Evolutionary conservation across 2,113 vertebrate genomes (phyloP), one percentile per base, ranked within the genome.

Genomic region (Callocephalon fimbriatum): DNA sequence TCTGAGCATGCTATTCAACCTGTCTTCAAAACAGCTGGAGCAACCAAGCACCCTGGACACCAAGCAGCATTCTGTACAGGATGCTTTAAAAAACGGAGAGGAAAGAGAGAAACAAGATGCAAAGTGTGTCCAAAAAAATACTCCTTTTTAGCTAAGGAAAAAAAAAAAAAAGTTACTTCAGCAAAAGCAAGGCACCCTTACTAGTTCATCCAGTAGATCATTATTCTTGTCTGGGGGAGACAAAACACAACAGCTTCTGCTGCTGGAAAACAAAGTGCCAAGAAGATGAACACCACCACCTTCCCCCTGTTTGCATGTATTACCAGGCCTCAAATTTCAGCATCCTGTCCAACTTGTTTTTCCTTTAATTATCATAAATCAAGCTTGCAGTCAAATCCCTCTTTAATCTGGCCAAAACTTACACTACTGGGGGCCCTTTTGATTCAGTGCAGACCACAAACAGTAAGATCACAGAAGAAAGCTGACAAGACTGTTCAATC

Each of bases 331-430:
- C 77, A 88, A 82, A 93, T 93, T 96, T 68, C 62, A 95, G 66
- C 74, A 73, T 90, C 87, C 78, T 56, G 88, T 76, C 81, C 50
- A 83, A 93, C 95, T 96, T 94, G 95, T 96, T 97, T 96, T 95
- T 94, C 84, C 74, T 85, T 91, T 95, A 94, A 96, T 96, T 95
- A 94, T 10, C 56, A 58, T 95, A 93, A 88, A 82, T 40, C 50
- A 74, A 72, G 44, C 61, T 91, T 94, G 72, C 38, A 90, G 84
- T 51, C 61, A 94, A 93, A 82, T 76, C 53, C 74, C 18, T 86
- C 63, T 80, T 88, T 62, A 50, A 35, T 74, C 38, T 92, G 58
- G 74, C 59, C 29, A 92, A 92, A 96, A 67, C 32, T 86, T 42
- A 47, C 53, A 26, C 76, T 50, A 54, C 9, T 79, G 10, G 42